Percentiles rank a stretch among this genome's conserved stretches.
Conservation (phyloP, 2,113 vertebrate genomes). For the Philantomba maxwellii region DNA sequence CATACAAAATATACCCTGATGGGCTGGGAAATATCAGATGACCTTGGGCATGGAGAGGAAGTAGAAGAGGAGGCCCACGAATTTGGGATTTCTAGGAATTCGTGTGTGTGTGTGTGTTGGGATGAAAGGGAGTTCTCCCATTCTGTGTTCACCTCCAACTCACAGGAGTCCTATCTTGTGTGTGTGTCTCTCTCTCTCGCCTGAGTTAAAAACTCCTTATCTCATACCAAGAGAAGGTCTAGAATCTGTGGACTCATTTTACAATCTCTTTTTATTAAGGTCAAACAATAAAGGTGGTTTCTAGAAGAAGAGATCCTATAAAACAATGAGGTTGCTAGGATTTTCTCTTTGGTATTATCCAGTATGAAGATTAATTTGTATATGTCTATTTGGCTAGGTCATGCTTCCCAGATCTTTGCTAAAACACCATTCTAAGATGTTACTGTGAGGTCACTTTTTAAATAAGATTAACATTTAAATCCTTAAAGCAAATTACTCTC, state of each 20-base stretch:
- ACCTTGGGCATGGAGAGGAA: background rate
- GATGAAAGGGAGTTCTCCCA: background rate
- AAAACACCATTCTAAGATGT: background rate
- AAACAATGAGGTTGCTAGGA: background rate
- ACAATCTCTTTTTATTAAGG: background rate
- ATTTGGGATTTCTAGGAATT: background rate
- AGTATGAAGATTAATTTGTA: background rate
- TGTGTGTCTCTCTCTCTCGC: background rate
- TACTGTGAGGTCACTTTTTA: background rate
- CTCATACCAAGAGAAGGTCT: background rate
- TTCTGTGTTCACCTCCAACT: background rate
- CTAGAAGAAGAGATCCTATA: background rate
- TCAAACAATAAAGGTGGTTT: background rate
- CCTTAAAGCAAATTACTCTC: background rate
- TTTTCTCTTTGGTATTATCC: background rate
- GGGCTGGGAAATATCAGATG: background rate
- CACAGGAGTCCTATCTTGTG: background rate
- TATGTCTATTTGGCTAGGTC: background rate
- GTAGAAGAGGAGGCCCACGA: background rate
- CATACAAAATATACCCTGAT: background rate
- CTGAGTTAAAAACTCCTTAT: background rate
- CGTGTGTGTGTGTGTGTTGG: background rate
- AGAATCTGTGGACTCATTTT: background rate
- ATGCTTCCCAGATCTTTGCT: background rate
- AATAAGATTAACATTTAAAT: background rate